Evolutionary conservation across 2,888 invertebrate genomes (phyloP), one percentile per base, ranked within the genome.

Genomic region (Lepas anatifera): DNA sequence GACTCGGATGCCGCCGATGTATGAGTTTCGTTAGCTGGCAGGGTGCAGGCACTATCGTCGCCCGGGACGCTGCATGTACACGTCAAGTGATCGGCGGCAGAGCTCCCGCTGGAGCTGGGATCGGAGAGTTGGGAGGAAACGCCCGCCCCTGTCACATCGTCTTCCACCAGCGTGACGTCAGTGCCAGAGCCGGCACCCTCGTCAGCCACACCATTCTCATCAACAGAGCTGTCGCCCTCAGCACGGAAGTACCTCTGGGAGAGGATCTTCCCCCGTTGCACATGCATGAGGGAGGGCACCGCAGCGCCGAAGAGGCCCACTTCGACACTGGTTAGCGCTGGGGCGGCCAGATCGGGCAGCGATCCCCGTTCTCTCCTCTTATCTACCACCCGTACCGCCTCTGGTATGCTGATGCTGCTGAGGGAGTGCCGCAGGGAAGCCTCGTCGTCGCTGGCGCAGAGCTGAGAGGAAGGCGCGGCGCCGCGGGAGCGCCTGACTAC

Each of bases 351-450:
- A n/a, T 58, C 58, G 25, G 58, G 58, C 58, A 58, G 58, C 35
- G 58, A 58, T 3, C 58, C 58, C 7, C 32, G 58, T 22, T 52
- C 27, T 25, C 63, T 32, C 13, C 63, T 52, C 29, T 29, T 52
- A 16, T n/a, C 35, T 52, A 69, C 73, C 50, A 35, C 58, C 22
- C 58, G 58, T 2, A 22, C 18, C 58, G 58, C 58, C 58, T 58
- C 58, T 22, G 78, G 78, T 74, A 79, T 77, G 10, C 79, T 79
- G 27, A 77, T 75, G 11, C 78, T 78, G 71, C 78, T 79, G 63
- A 76, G 76, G 43, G 76, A 77, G 70, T 78, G 78, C 52, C 76
- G 75, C 72, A 76, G 75, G 11, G 71, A 68, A 43, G 72, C 71
- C 58, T 71, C 72, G 68, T 69, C 71, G 48, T 73, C 72, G 35